Evolutionary conservation across 2,888 invertebrate species (phyloP).

Genomic region (Halocaridina rubra): DNA sequence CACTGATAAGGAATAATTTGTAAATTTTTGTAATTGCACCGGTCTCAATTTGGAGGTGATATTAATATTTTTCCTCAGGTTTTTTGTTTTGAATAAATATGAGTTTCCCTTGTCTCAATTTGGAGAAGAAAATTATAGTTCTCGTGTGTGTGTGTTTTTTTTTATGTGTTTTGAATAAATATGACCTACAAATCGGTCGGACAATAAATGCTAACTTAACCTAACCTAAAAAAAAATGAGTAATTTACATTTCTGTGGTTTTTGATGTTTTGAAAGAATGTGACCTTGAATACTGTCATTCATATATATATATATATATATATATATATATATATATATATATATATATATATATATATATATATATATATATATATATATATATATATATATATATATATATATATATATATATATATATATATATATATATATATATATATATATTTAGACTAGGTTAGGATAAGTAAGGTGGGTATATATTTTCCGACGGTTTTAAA

Average conservation of each 20-base stretch:
- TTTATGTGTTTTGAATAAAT: background rate
- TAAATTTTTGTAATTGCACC: too few species aligned
- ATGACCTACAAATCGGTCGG: background rate
- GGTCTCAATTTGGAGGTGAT: too few species aligned
- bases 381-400: background rate
- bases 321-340: too few species aligned
- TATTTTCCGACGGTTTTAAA: too few species aligned
- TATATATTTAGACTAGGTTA: background rate
- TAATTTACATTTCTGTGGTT: background rate
- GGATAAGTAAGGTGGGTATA: background rate
- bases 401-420: constrained; percentile 13
- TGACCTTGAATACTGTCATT: background rate
- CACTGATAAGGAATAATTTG: too few species aligned
- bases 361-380: constrained; percentile 14
- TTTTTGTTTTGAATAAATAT: too few species aligned
- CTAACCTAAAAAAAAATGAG: background rate
- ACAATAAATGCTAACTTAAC: background rate
- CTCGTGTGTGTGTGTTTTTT: background rate
- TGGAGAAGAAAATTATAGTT: background rate
- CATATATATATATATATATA: too few species aligned
- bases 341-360: too few species aligned
- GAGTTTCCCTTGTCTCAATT: background rate
- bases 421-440: constrained; percentile 10
- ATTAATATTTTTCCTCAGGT: too few species aligned
- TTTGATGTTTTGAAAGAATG: background rate